Evolutionary conservation across 2,888 invertebrate species (phyloP), one percentile per base, ranked within the genome.

Genomic region (Hybos culiciformis): DNA sequence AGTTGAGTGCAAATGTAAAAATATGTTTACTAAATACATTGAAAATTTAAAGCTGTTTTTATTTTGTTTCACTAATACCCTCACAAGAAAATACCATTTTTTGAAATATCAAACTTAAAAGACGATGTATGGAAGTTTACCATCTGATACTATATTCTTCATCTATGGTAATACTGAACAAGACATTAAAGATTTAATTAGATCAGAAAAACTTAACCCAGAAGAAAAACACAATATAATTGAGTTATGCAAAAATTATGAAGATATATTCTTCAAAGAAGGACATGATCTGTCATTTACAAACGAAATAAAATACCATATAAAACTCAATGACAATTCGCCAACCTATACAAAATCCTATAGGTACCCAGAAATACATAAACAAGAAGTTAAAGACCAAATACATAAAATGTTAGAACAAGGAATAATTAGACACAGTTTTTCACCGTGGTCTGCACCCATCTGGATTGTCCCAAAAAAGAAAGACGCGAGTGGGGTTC

Each of bases 331-430:
- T 1, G 31, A 43, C 21, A 43, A 43, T 7, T 32, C 37, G 14
- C 40, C 43, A 7, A 43, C 41, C 32, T 43, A 43, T 17, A 31
- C 37, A 11, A 40, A 43, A 41, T 37, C 37, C 21, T 46, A 43
- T 24, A 39, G 36, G 43, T 40, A 43, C 34, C 42, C 45, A 23
- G 23, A 41, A 37, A 32, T 47, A 1, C 44, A 47, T 15, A 44
- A 44, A 17, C 21, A 38, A n/a, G 46, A 48, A 40, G 44, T 48
- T 2, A 26, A n/a, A 19, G 40, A 40, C 14, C 47, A 47, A 40
- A 41, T 45, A 4, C 20, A 23, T 6, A 39, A 47, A n/a, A 45
- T 47, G 44, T 43, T 47, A 9, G 21, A 40, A 5, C 47, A 47
- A 6, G 42, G 20, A 23, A 44, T 40, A 9, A 42, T 47, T 14